Percentiles rank a stretch among this genome's conserved stretches.
These are phyloP conservation scores for Brenthis daphne DNA, from an alignment of 2,888 invertebrate genomes.

Conservation along the genomic window DNA sequence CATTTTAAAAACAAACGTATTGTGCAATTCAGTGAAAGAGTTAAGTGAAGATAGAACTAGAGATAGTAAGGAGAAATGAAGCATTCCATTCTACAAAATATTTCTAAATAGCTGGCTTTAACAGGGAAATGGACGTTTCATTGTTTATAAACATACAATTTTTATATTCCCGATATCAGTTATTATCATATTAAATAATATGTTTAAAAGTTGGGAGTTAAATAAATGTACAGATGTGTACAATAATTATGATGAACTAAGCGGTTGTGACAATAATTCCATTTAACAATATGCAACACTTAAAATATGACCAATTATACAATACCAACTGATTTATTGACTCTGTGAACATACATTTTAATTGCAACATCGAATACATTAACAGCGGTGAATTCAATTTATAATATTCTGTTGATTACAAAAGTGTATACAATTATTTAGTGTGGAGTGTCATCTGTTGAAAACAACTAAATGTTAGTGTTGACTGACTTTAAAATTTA, in stretches of 20 bases:
- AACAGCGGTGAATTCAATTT: conserved; percentile 51
- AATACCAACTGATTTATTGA: conserved; percentile 31
- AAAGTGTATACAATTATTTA: conserved; percentile 62
- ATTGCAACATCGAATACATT: conserved; percentile 54
- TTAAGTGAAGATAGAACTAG: conserved; percentile 76
- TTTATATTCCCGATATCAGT: conserved; percentile 33
- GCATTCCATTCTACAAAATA: conserved; percentile 81
- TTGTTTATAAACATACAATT: conserved; percentile 57
- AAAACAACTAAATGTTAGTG: conserved; percentile 63
- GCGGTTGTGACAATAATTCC: conserved; percentile 51
- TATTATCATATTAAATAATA: conserved; percentile 34
- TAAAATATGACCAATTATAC: conserved; percentile 28
- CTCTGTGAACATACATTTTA: conserved; percentile 41
- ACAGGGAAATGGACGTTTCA: conserved; percentile 81
- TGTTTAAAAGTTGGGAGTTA: conserved; percentile 48
- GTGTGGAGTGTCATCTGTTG: conserved; percentile 67
- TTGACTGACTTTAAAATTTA: conserved; percentile 66
- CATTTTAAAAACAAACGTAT: conserved; percentile 80
- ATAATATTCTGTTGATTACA: conserved; percentile 40
- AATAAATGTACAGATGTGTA: conserved; percentile 51
- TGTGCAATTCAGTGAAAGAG: conserved; percentile 80
- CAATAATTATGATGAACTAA: conserved; percentile 55
- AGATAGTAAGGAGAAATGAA: conserved; percentile 78
- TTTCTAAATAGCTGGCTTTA: conserved; percentile 79
- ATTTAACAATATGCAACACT: conserved; percentile 40